Evolutionary conservation across 2,113 vertebrate genomes (phyloP).

Genomic region (Cinclus cinclus): DNA sequence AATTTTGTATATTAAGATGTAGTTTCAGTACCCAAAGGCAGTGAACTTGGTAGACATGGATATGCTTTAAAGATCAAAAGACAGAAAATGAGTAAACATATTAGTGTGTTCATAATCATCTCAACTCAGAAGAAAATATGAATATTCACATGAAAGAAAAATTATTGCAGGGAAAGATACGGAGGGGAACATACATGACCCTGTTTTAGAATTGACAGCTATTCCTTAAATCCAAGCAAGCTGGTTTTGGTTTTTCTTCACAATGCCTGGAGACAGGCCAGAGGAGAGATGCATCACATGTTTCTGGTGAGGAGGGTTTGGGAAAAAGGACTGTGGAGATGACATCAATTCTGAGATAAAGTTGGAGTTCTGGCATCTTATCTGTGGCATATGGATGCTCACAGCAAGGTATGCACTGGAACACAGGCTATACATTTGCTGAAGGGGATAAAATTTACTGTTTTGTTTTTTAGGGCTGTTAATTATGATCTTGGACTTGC

Average conservation of each 20-base stretch:
- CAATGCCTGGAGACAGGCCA: background rate
- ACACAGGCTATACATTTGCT: background rate
- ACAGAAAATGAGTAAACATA: background rate
- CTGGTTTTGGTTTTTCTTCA: background rate
- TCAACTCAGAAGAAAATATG: background rate
- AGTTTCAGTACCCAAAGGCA: background rate
- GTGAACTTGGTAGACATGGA: background rate
- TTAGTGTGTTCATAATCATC: background rate
- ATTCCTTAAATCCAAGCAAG: background rate
- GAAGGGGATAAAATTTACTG: background rate
- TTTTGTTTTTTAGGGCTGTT: background rate
- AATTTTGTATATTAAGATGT: background rate
- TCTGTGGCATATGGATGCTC: background rate
- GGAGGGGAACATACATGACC: background rate
- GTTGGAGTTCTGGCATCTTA: background rate
- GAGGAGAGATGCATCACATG: background rate
- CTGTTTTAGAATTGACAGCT: background rate
- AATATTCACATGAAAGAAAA: background rate
- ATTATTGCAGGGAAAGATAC: fast-evolving
- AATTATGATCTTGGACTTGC: background rate
- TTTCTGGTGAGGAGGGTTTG: background rate
- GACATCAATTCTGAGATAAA: background rate
- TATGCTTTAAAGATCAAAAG: background rate
- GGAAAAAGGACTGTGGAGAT: background rate
- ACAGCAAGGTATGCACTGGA: background rate